Evolutionary conservation across 2,113 vertebrate genomes (phyloP), one percentile per base, ranked within the genome.

Genomic region (Anser brachyrhynchus): DNA sequence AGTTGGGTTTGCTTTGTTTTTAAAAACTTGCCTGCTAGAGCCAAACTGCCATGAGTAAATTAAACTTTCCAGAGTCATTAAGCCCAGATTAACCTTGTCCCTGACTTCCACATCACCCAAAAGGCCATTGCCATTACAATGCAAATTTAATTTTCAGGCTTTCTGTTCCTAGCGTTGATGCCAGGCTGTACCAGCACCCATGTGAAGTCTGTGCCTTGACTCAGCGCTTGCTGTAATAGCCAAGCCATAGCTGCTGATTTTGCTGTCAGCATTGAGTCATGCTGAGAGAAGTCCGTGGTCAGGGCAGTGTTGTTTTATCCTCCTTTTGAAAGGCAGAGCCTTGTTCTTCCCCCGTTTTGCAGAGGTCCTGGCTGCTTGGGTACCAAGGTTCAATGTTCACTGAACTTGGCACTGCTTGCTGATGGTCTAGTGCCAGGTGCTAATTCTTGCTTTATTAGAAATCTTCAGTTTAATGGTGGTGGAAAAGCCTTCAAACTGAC

Each of bases 301-400:
- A n/a, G 39, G 71, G 66, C 16, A 14, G n/a, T 44, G 22, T 70
- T 64, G 21, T 33, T 73, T 72, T 77, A 35, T 35, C 43, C 55
- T 81, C 3, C 6, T 72, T 88, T 74, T n/a, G 22, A 81, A 77
- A 90, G 79, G 18, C 31, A 70, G 43, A 67, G n/a, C n/a, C 77
- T 70, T 1, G 0, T 29, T 54, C 3, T 6, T 2, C 9, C 9
- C 2, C 8, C 29, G 9, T 66, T 81, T 89, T 57, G 35, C 28
- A 46, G 66, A 51, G 66, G 21, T 37, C 49, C 29, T 54, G 46
- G 20, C 12, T 85, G 54, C 66, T 69, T 33, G 58, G 18, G 11
- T 77, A 26, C 51, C n/a, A 20, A 66, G 54, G 33, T 41, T 84
- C 46, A 52, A 1, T 23, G 18, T 76, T 28, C 35, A 72, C 69